phyloP scores from a whole-genome alignment of 2,113 vertebrate species.

The Athene noctua region DNA sequence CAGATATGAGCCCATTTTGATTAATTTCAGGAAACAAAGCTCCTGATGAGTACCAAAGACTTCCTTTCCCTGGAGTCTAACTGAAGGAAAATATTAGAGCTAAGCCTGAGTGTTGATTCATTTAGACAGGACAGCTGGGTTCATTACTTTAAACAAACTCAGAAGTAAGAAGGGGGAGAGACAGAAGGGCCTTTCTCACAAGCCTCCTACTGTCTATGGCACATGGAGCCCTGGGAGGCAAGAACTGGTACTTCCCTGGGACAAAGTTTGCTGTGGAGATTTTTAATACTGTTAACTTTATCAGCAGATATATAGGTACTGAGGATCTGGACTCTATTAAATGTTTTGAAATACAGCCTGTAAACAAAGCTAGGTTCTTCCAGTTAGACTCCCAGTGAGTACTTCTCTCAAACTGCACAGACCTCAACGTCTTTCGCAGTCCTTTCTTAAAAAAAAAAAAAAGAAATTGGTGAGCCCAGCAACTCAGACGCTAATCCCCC shows the following conservation, averaged over 20 bases:
- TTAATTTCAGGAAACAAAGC: neutral
- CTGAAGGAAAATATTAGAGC: neutral
- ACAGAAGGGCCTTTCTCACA: neutral
- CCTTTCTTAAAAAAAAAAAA: slow-evolving; percentile 15
- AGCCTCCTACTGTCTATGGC: neutral
- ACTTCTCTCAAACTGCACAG: slow-evolving; percentile 4
- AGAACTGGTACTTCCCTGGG: neutral
- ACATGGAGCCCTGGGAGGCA: neutral
- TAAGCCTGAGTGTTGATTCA: neutral
- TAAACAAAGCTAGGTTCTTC: neutral
- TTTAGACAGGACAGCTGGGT: neutral
- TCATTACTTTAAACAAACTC: neutral
- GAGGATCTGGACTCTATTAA: neutral
- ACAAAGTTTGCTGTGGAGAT: neutral
- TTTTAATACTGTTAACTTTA: neutral
- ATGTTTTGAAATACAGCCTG: neutral
- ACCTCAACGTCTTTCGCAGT: slow-evolving; percentile 1
- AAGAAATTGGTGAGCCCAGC: slow-evolving; percentile 40
- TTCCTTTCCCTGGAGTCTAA: neutral
- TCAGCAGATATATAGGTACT: neutral
- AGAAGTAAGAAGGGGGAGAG: neutral
- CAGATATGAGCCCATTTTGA: neutral
- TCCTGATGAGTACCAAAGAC: neutral
- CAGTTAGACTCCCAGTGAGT: neutral
- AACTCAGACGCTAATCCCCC: slow-evolving; percentile 23